Evolutionary conservation across 2,888 invertebrate species (phyloP).

Genomic region (Entomobrya proxima): DNA sequence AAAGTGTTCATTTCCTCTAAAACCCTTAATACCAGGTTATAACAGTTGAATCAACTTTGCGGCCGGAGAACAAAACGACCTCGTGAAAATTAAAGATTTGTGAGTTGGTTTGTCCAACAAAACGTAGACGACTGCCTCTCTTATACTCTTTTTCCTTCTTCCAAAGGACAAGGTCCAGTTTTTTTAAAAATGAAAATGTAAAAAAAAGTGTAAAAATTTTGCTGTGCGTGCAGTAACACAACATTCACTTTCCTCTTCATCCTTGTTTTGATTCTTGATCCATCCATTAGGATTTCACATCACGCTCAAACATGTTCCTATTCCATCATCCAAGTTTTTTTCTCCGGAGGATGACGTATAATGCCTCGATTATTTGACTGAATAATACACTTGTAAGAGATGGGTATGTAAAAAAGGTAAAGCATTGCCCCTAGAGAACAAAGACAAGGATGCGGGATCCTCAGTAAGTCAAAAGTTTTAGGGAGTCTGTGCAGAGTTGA

Average conservation of each 20-base stretch:
- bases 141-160: neutral
- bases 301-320: constrained; percentile 41
- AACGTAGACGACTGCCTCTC: constrained; percentile 28
- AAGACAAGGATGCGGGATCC: too few species aligned
- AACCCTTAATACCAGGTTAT: constrained; percentile 7
- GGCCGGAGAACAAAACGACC: constrained; percentile 15
- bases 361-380: neutral
- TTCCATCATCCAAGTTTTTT: constrained; percentile 4
- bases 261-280: too few species aligned
- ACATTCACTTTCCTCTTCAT: neutral
- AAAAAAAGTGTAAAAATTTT: neutral
- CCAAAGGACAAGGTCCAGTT: constrained; percentile 20
- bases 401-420: too few species aligned
- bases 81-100: constrained; percentile 60
- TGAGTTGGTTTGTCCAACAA: constrained; percentile 47
- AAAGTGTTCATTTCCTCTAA: constrained; percentile 37
- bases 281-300: constrained; percentile 53
- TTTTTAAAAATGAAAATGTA: neutral
- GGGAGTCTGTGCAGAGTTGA: too few species aligned
- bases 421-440: too few species aligned
- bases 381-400: too few species aligned
- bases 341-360: neutral
- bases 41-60: constrained; percentile 54
- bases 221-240: constrained; percentile 14
- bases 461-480: too few species aligned